These are phyloP conservation scores for Callimico goeldii DNA, from an alignment of 2,797 vertebrate species.

Conservation along the genomic window DNA sequence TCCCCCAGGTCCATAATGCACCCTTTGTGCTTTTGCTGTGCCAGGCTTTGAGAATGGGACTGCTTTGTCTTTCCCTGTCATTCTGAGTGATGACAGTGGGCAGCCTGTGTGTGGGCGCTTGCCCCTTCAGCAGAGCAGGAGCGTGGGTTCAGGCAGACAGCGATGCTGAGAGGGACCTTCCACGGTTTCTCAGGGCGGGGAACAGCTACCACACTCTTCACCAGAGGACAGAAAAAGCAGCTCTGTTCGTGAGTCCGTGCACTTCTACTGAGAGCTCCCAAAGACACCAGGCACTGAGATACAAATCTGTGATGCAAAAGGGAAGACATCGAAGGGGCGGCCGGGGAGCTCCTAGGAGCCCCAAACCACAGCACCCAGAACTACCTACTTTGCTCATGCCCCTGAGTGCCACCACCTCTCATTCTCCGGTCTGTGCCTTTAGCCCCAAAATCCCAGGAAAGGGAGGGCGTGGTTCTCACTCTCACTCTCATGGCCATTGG, in stretches of 20 bases:
- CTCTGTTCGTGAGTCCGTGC: accelerated
- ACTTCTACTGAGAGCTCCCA: not conserved
- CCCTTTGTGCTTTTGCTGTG: accelerated
- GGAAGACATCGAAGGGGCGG: accelerated
- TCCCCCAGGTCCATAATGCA: not conserved
- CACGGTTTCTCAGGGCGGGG: accelerated
- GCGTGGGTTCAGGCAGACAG: too few relatives aligned
- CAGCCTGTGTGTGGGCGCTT: accelerated
- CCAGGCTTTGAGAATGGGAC: not conserved
- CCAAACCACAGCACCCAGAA: too few relatives aligned
- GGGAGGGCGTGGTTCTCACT: accelerated
- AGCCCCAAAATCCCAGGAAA: not conserved
- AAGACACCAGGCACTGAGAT: not conserved
- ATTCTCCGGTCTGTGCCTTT: not conserved
- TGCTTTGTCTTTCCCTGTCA: accelerated
- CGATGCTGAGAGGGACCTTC: not conserved
- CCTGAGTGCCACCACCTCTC: not conserved
- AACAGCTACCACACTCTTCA: not conserved
- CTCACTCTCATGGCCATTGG: accelerated
- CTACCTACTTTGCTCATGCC: not conserved
- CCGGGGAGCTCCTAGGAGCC: too few relatives aligned
- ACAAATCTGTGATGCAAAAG: not conserved
- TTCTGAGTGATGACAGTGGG: accelerated
- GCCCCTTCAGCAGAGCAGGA: not conserved
- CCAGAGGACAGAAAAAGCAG: not conserved